These are phyloP conservation scores for Augochlora pura DNA, from an alignment of 1,140 invertebrate genomes.

Conservation along the genomic window DNA sequence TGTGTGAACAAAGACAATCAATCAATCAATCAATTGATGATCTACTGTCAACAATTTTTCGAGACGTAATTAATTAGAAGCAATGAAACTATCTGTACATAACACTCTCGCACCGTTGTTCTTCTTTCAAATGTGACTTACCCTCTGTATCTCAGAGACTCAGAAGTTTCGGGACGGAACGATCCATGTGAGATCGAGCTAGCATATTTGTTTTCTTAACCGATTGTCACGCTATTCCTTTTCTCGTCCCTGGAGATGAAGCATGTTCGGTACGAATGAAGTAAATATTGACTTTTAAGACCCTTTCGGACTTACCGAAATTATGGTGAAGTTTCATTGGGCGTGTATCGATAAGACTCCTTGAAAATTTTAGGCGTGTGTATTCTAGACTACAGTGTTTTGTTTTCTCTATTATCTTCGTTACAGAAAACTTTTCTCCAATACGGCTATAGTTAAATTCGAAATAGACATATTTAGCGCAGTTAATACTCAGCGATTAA, in stretches of 20 bases:
- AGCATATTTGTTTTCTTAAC: not conserved
- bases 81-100: not conserved
- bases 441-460: too few relatives aligned
- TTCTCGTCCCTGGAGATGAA: not conserved
- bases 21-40: too few relatives aligned
- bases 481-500: too few relatives aligned
- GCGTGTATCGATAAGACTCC: not conserved
- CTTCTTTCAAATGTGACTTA: not conserved
- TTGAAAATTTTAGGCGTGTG: not conserved
- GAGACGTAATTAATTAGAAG: too few relatives aligned
- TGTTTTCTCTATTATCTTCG: slow-evolving; percentile 13
- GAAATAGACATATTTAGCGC: too few relatives aligned
- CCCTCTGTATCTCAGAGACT: not conserved
- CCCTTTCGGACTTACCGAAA: not conserved
- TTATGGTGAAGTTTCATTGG: not conserved
- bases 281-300: not conserved
- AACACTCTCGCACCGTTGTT: not conserved
- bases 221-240: not conserved
- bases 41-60: not conserved
- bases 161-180: too few relatives aligned
- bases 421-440: too few relatives aligned
- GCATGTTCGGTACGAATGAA: not conserved
- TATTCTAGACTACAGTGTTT: too few relatives aligned
- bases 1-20: not conserved
- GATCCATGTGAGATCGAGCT: not conserved